Evolutionary conservation across 2,797 vertebrate species (phyloP), one percentile per base, ranked within the genome.

Genomic region (Typhlichthys subterraneus): DNA sequence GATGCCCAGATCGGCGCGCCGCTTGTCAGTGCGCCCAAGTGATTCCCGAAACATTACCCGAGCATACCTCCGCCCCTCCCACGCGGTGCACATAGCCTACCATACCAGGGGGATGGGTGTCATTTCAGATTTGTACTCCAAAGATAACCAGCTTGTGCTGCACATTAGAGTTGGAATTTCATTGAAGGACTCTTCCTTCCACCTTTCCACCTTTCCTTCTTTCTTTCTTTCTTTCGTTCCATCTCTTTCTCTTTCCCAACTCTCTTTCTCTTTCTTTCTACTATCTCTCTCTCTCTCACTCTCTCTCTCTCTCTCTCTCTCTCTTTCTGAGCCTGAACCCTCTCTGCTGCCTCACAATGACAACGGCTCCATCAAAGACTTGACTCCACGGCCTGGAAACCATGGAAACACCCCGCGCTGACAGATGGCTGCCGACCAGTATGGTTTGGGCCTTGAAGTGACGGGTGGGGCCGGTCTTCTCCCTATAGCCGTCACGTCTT

Each of bases 331-430:
- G 54, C 59, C 61, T 45, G 66, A 74, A 68, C 69, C 45, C 61
- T 80, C 73, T 70, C 82, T 82, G 48, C 72, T 73, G 65, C 77
- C 77, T 72, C 73, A 73, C 61, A 65, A 87, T 76, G 88, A 87
- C 86, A 75, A 80, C 79, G 11, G 53, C 73, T 80, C 71, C 66
- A 89, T 90, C 86, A 90, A 77, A 88, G 86, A 49, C 83, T 82
- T 72, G 23, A 29, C 76, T 82, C 76, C 73, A 74, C 31, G 19
- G 73, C 57, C 80, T 66, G 56, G 77, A 83, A 85, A 71, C 87
- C 82, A 75, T 80, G 70, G 72, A 51, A 68, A 85, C 79, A 80
- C 86, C 87, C 87, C 83, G 78, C 71, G 42, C 64, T 75, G 72
- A 82, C 83, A 69, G 72, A 83, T 85, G 88, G 81, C 67, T 4